phyloP scores from a whole-genome alignment of 1,140 invertebrate species.

The Ceratina japonica region DNA sequence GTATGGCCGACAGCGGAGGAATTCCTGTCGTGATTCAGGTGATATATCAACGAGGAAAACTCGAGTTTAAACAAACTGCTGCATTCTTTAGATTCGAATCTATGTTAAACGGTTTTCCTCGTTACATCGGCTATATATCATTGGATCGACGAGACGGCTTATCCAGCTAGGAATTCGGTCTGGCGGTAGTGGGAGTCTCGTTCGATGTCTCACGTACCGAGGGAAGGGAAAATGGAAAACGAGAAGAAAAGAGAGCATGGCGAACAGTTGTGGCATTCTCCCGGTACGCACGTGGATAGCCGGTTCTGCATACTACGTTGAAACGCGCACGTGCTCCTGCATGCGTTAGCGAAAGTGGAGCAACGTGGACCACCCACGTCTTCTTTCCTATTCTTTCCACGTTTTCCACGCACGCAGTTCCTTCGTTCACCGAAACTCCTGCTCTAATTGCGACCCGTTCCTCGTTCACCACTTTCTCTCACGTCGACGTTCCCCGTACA shows the following conservation, averaged over 20 bases:
- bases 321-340: slow-evolving; percentile 61
- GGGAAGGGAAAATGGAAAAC: background rate
- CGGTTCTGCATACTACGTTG: slow-evolving; percentile 26
- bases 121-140: too few species aligned
- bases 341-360: slow-evolving; percentile 65
- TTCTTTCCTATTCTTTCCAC: slow-evolving; percentile 14
- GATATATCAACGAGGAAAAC: too few species aligned
- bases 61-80: too few species aligned
- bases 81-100: too few species aligned
- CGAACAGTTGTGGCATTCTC: background rate
- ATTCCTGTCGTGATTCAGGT: too few species aligned
- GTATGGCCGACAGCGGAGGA: too few species aligned
- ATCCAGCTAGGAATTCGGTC: too few species aligned
- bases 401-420: background rate
- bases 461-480: background rate
- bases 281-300: slow-evolving; percentile 51
- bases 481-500: background rate
- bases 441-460: background rate
- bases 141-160: too few species aligned
- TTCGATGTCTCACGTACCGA: background rate
- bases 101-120: too few species aligned
- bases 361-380: slow-evolving; percentile 61
- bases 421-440: background rate
- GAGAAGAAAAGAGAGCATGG: background rate
- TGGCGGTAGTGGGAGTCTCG: too few species aligned